These are phyloP conservation scores for Balearica regulorum DNA, from an alignment of 2,797 vertebrate species.

Conservation along the genomic window DNA sequence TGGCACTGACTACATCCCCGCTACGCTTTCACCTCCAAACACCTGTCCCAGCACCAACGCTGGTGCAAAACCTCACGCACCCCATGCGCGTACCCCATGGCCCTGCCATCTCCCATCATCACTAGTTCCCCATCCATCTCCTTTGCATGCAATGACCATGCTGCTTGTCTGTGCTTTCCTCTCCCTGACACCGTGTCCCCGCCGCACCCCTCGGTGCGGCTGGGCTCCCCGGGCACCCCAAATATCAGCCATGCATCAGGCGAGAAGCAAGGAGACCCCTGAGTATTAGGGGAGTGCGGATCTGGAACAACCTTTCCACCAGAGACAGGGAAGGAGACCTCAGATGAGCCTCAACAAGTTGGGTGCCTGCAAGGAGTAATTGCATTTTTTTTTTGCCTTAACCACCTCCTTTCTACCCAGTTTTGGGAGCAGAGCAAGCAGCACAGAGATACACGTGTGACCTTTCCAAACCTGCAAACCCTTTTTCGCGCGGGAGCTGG, in stretches of 20 bases:
- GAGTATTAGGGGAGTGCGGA: accelerated
- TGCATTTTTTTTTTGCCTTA: neutral
- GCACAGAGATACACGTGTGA: accelerated
- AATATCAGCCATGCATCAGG: accelerated
- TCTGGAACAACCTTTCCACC: neutral
- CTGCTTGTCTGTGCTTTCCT: too few relatives aligned
- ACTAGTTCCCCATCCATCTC: neutral
- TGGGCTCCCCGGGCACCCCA: neutral
- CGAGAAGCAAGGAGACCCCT: neutral
- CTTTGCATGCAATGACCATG: accelerated
- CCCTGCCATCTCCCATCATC: neutral
- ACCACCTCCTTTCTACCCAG: neutral
- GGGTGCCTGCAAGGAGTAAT: neutral
- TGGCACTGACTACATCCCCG: neutral
- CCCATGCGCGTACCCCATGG: neutral
- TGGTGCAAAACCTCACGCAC: neutral
- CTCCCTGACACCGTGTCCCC: accelerated
- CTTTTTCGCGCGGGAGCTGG: neutral
- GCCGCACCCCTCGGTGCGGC: accelerated
- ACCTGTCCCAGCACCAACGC: neutral
- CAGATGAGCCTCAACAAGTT: neutral
- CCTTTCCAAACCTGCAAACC: neutral
- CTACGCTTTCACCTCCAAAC: conserved; percentile 1
- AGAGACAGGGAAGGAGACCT: neutral
- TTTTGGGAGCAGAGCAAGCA: neutral